Evolutionary conservation across 1,140 invertebrate species (phyloP), one percentile per base, ranked within the genome.

Genomic region (Drosophila murphyi): DNA sequence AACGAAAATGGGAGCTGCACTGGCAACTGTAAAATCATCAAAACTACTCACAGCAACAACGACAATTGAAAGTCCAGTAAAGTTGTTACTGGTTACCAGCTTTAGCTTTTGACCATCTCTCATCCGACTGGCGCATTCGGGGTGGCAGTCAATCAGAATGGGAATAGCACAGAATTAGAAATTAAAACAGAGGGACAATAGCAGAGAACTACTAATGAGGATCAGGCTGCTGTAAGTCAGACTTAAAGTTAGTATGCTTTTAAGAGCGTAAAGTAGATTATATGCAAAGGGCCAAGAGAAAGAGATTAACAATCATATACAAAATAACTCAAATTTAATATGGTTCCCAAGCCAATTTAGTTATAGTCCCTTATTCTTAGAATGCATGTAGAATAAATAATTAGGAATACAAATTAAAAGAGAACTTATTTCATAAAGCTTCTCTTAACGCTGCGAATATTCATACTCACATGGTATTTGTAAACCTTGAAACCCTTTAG

Each of bases 21-120:
- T 70, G 29, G 65, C 51, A 74, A 78, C 72, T 74, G 72, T 63
- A 74, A 78, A 78, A 60, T 60, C 56, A 55, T 74, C 43, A 60
- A 74, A 70, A 69, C 63, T 41, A 59, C 59, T 50, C 48, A 34
- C 57, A 68, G 34, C 70, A 56, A 39, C 63, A 55, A 57, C 12
- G 12, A 12, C 48, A 48, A 20, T 2, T 20, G 0, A 20, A 20
- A 20, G 39, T 41, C n/a, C 45, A 63, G 34, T 56, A 37, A 68
- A 62, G 37, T 67, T 62, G 65, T 70, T 57, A 29, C 56, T 57
- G 47, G 37, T 54, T 47, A 76, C 10, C 60, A 76, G 70, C 69
- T 64, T 65, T 72, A 60, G 70, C 60, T 76, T 63, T 60, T 72
- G 60, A 47, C 48, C 54, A 72, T 59, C 69, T 72, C 54, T 76